A percentile compares a stretch with the other conserved stretches of the same genome.
phyloP scores from a whole-genome alignment of 2,797 vertebrate genomes.

The Tragopan temminckii region DNA sequence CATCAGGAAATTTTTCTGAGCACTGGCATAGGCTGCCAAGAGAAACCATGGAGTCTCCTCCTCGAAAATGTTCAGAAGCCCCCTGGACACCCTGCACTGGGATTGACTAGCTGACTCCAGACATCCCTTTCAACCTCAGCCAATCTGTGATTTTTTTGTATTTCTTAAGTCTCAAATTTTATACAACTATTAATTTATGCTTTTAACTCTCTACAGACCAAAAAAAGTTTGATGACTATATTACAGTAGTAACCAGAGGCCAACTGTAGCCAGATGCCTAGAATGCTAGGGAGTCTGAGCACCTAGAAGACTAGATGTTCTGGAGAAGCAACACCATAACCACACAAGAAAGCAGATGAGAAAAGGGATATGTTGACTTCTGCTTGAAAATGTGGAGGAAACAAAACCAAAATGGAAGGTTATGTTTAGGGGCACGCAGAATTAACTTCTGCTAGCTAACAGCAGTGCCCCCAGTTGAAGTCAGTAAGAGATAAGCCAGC shows the following conservation, averaged over 20 bases:
- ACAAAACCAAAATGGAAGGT: not conserved
- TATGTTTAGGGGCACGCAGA: not conserved
- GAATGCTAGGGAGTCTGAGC: not conserved
- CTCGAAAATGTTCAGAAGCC: not conserved
- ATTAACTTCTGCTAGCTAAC: not conserved
- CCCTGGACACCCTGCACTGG: not conserved
- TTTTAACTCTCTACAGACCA: not conserved
- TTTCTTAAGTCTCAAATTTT: not conserved
- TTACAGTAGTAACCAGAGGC: not conserved
- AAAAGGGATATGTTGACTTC: not conserved
- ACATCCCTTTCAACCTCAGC: not conserved
- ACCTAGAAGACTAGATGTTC: too few species aligned
- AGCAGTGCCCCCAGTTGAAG: rapidly evolving
- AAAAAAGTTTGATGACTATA: not conserved
- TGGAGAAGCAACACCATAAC: not conserved
- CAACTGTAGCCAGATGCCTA: not conserved
- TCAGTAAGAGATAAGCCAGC: not conserved
- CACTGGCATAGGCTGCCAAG: not conserved
- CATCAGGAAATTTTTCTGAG: not conserved
- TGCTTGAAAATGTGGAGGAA: not conserved
- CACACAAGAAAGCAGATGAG: not conserved
- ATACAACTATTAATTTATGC: not conserved
- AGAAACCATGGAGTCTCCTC: not conserved
- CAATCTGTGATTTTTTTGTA: not conserved
- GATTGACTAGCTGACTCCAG: not conserved